Base-by-base conservation (phyloP, 2,113 vertebrate species). In the Pheucticus melanocephalus region DNA sequence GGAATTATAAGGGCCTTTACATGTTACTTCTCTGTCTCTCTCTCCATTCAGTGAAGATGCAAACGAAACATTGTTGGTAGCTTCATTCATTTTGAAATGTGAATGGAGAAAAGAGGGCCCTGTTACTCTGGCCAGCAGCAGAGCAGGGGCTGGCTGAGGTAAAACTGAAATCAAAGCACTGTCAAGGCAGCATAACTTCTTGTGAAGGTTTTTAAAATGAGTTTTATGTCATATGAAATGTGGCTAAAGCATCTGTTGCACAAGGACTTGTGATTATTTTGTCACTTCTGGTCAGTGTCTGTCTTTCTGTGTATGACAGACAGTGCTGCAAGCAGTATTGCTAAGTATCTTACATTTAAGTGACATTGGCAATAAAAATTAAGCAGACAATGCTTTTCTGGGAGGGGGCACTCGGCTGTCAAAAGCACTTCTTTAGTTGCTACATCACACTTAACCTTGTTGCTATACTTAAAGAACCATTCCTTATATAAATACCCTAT, bases 21-120 rank as follows among this genome's bases (percentile, higher is more conserved):
- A 60, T 2, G 10, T 85, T 87, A 25, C 31, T 11, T 86, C 59
- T 77, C 23, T 57, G 11, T 37, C 45, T 73, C 13, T 63, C 35
- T 35, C 45, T 77, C 27, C 78, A 1, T 51, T 90, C 83, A 51
- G 27, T 59, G 54, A 68, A 59, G 27, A 54, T 25, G 15, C 42
- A 88, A 93, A 86, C 56, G 83, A 66, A 94, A 40, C 16, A 2
- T 9, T 63, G n/a, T 45, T 42, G 20, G 30, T 17, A n/a, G 30
- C 21, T 92, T 86, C 83, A 88, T 93, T 94, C 72, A 82, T 66
- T 90, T 59, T 51, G 60, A 86, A 81, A 81, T 31, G 61, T 84
- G 86, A 94, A 88, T 88, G 83, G 68, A 71, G 27, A 18, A 50
- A 33, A 80, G 71, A 92, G 30, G 16, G 19, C 24, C 53, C 37